Percentiles rank a stretch among this genome's conserved stretches.
These are phyloP conservation scores for Oceanodroma leucorhoa DNA, from an alignment of 2,797 vertebrate species.

Conservation along the genomic window DNA sequence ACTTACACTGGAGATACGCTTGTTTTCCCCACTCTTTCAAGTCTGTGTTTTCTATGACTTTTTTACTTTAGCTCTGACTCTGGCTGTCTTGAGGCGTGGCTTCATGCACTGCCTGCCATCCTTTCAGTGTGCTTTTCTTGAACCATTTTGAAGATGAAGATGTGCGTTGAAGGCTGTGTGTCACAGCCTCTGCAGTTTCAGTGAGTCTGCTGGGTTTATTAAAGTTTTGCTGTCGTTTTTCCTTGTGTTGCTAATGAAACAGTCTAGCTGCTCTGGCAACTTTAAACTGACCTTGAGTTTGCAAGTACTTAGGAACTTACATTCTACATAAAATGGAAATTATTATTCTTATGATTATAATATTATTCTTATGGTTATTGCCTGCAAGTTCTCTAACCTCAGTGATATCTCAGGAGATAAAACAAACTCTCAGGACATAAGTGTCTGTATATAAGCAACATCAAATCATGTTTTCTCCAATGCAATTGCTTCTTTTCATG, in stretches of 20 bases:
- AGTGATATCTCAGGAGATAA: conserved; percentile 6
- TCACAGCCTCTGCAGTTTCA: background rate
- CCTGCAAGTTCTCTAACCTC: background rate
- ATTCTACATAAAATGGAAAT: background rate
- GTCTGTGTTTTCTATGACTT: background rate
- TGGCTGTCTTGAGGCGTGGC: background rate
- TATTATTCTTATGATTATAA: background rate
- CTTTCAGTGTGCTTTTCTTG: background rate
- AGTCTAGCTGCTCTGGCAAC: background rate
- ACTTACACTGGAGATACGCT: background rate
- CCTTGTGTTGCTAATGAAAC: background rate
- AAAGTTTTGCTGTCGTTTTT: background rate
- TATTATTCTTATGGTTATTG: conserved; percentile 6
- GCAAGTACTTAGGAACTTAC: background rate
- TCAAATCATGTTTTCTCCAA: conserved; percentile 18
- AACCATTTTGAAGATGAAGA: background rate
- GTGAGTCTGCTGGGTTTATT: background rate
- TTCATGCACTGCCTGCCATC: background rate
- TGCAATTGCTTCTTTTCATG: background rate
- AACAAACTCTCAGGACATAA: background rate
- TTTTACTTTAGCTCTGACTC: background rate
- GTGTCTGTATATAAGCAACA: conserved; percentile 4
- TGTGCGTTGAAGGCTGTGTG: background rate
- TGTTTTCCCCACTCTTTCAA: background rate
- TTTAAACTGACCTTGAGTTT: conserved; percentile 45